Conservation (phyloP, 2,888 invertebrate species). For the Amiota mariae region DNA sequence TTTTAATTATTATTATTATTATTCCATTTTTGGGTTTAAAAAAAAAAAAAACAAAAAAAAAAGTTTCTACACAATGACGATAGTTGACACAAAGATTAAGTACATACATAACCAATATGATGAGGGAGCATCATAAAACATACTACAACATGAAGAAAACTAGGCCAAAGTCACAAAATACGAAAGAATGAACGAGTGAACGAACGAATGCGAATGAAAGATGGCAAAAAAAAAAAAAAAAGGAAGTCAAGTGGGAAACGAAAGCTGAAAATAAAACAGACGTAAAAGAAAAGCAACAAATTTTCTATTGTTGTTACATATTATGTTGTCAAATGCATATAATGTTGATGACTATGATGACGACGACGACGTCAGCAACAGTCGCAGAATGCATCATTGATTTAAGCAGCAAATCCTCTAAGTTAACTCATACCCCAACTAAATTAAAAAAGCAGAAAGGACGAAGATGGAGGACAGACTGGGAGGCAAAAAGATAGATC, state of each 20-base stretch:
- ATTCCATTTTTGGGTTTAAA: too few species aligned
- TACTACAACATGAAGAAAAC: slow-evolving; percentile 39
- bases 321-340: neutral
- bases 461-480: neutral
- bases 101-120: neutral
- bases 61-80: slow-evolving; percentile 8
- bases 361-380: slow-evolving; percentile 28
- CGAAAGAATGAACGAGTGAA: slow-evolving; percentile 38
- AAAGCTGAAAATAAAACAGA: slow-evolving; percentile 14
- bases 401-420: too few species aligned
- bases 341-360: neutral
- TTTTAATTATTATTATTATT: neutral
- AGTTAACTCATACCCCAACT: too few species aligned
- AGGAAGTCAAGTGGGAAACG: slow-evolving; percentile 44
- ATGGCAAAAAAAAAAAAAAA: slow-evolving; percentile 63
- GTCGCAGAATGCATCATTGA: slow-evolving; percentile 1
- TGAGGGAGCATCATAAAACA: slow-evolving; percentile 8
- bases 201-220: slow-evolving; percentile 35
- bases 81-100: slow-evolving; percentile 16
- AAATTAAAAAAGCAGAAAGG: too few species aligned
- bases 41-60: too few species aligned
- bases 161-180: slow-evolving; percentile 56
- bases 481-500: slow-evolving; percentile 15
- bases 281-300: neutral
- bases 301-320: neutral